A percentile compares a stretch with the other conserved stretches of the same genome.
These are phyloP conservation scores for Propsilocerus akamusi DNA, from an alignment of 1,140 invertebrate genomes.

Conservation along the genomic window DNA sequence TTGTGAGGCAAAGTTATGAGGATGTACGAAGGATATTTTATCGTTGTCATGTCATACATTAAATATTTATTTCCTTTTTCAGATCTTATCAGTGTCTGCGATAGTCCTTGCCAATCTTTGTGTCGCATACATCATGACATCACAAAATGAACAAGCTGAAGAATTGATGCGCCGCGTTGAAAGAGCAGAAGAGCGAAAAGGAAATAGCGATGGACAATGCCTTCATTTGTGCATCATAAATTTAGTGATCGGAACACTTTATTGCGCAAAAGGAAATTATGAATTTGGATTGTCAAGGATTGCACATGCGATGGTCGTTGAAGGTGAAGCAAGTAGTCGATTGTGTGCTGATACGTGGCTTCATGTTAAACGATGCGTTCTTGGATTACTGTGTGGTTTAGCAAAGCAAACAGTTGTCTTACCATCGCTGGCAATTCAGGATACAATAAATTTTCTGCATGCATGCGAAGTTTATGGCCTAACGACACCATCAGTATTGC, in stretches of 20 bases:
- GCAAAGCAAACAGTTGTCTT: slow-evolving; percentile 76
- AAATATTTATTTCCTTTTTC: slow-evolving; percentile 14
- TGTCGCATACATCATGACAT: slow-evolving; percentile 98
- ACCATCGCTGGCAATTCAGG: slow-evolving; percentile 66
- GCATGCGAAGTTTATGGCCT: slow-evolving; percentile 47
- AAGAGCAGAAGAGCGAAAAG: slow-evolving; percentile 87
- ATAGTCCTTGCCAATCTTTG: slow-evolving; percentile 96
- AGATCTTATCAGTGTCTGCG: slow-evolving; percentile 87
- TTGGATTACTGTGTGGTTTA: slow-evolving; percentile 77
- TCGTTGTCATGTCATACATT: neutral
- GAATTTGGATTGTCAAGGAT: slow-evolving; percentile 98
- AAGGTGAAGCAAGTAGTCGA: slow-evolving; percentile 21
- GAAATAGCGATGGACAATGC: slow-evolving; percentile 84
- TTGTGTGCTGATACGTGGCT: slow-evolving; percentile 91
- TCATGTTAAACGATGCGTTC: slow-evolving; percentile 82
- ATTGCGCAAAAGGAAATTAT: slow-evolving; percentile 97
- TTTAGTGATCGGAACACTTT: slow-evolving; percentile 94
- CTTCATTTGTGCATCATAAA: slow-evolving; percentile 99
- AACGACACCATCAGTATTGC: slow-evolving; percentile 15
- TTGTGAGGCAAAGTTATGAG: slow-evolving; percentile 92
- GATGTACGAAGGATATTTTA: slow-evolving; percentile 37
- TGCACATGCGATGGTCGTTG: slow-evolving; percentile 15
- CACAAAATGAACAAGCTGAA: slow-evolving; percentile 97
- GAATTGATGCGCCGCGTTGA: slow-evolving; percentile 94
- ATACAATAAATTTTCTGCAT: slow-evolving; percentile 78